A percentile compares a stretch with the other conserved stretches of the same genome.
phyloP scores from a whole-genome alignment of 2,888 invertebrate genomes.

The Dryomyza anilis region DNA sequence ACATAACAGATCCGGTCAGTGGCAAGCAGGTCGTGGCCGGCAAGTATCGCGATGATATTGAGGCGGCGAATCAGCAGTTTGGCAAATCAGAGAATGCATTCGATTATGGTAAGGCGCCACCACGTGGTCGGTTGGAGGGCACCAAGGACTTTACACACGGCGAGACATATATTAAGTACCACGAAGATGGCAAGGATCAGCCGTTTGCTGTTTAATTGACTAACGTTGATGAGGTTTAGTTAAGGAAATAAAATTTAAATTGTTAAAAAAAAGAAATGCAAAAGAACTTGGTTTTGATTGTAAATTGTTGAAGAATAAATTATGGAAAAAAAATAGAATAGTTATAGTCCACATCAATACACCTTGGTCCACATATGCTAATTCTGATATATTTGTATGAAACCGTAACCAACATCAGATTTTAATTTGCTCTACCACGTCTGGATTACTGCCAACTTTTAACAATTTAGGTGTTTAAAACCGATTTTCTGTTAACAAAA shows the following conservation, averaged over 20 bases:
- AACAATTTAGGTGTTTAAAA: too few species aligned
- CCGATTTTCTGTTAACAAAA: too few species aligned
- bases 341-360: not conserved
- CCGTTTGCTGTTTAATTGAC: constrained; percentile 74
- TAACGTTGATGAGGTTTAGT: too few species aligned
- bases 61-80: constrained; percentile 70
- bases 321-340: not conserved
- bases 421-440: too few species aligned
- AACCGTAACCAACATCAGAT: too few species aligned
- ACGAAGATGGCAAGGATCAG: constrained; percentile 75
- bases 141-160: constrained; percentile 81
- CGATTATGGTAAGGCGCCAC: constrained; percentile 77
- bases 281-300: too few species aligned
- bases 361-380: too few species aligned
- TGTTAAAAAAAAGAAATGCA: too few species aligned
- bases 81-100: constrained; percentile 73
- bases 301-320: not conserved
- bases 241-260: too few species aligned
- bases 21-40: constrained; percentile 78
- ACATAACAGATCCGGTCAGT: constrained; percentile 84
- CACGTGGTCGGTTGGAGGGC: constrained; percentile 81
- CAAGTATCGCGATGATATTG: constrained; percentile 77
- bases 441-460: too few species aligned
- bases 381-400: too few species aligned
- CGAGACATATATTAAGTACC: constrained; percentile 77